phyloP scores from a whole-genome alignment of 2,113 vertebrate genomes.

The Oryzias celebensis region DNA sequence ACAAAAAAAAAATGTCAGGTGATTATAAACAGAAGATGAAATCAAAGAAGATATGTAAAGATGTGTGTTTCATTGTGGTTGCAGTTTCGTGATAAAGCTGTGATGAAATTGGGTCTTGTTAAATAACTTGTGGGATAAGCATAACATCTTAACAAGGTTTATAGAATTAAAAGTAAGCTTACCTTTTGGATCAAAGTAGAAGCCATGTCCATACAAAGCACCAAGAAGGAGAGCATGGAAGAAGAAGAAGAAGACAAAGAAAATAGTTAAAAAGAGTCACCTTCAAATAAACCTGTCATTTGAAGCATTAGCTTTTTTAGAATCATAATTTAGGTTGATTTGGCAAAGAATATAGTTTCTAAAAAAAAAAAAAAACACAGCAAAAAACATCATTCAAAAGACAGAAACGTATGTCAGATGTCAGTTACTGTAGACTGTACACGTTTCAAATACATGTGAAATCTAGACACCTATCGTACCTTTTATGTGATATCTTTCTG shows the following conservation, averaged over 20 bases:
- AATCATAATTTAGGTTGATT: too few species aligned
- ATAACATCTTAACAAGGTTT: too few species aligned
- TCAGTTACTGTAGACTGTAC: neutral
- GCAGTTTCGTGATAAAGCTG: neutral
- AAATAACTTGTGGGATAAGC: neutral
- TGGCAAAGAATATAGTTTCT: too few species aligned
- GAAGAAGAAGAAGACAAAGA: slow-evolving; percentile 6
- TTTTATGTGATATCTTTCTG: too few species aligned
- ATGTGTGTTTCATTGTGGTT: neutral
- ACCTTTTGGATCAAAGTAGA: slow-evolving; percentile 36
- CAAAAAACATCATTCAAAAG: too few species aligned
- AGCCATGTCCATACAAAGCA: slow-evolving; percentile 28
- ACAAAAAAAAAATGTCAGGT: neutral
- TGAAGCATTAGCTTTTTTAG: neutral
- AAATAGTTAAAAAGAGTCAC: slow-evolving; percentile 14
- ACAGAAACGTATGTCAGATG: too few species aligned
- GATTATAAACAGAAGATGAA: neutral
- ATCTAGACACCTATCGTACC: too few species aligned
- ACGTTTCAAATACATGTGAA: neutral
- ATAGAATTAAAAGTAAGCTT: slow-evolving; percentile 21
- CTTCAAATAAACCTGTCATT: neutral
- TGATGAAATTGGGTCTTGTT: neutral
- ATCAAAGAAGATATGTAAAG: neutral
- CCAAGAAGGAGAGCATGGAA: slow-evolving; percentile 15
- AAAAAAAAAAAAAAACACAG: too few species aligned